Evolutionary conservation across 2,888 invertebrate genomes (phyloP).

Genomic region (Cylindroiulus punctatus): DNA sequence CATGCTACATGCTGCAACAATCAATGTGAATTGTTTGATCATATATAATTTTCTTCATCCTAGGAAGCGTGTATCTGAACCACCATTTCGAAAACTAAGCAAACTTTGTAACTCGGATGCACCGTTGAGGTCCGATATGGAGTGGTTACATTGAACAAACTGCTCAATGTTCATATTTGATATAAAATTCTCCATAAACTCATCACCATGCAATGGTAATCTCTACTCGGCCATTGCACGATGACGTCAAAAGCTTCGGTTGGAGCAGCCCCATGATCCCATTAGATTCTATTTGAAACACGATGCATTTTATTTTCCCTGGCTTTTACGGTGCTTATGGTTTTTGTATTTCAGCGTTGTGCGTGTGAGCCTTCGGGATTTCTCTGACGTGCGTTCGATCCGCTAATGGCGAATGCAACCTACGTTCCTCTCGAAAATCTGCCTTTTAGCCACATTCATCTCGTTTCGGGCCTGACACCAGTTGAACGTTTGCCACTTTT

Average conservation of each 20-base stretch:
- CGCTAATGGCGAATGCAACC: not conserved
- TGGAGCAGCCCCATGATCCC: not conserved
- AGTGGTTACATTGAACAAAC: no score
- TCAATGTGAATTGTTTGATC: no score
- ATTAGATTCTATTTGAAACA: not conserved
- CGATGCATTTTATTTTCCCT: not conserved
- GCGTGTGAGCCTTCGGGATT: slow-evolving; percentile 1
- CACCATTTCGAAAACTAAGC: no score
- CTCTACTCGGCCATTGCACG: not conserved
- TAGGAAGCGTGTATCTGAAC: no score
- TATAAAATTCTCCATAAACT: no score
- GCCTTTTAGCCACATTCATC: not conserved
- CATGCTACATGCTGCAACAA: no score
- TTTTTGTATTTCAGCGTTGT: not conserved
- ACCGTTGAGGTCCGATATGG: no score
- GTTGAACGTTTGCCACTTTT: slow-evolving; percentile 37
- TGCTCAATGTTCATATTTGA: no score
- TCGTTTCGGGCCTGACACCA: not conserved
- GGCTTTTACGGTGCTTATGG: not conserved
- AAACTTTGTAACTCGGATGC: no score
- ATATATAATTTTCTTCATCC: no score
- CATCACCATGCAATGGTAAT: no score
- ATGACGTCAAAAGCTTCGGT: not conserved
- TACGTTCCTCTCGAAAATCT: not conserved
- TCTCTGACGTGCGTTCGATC: not conserved